These are phyloP conservation scores for Drosophila phalerata DNA, from an alignment of 2,888 invertebrate genomes.

Conservation along the genomic window DNA sequence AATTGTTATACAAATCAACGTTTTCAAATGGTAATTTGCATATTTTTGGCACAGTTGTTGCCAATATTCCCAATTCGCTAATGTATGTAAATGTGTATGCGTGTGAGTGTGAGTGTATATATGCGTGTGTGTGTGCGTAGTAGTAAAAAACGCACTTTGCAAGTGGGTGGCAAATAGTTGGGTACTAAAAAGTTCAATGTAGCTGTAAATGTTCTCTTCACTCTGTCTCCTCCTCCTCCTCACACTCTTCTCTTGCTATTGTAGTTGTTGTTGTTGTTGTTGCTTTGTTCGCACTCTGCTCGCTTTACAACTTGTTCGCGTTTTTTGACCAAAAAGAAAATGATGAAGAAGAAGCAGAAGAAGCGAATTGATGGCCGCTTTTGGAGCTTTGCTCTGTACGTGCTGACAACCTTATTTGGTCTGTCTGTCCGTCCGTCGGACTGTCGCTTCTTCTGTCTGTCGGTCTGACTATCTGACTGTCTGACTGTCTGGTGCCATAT, in stretches of 20 bases:
- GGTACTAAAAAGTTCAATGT: constrained; percentile 76
- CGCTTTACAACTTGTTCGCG: constrained; percentile 79
- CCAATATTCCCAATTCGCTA: constrained; percentile 35
- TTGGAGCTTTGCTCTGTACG: constrained; percentile 62
- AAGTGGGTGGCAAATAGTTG: constrained; percentile 69
- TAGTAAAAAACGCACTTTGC: constrained; percentile 81
- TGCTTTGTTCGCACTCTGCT: constrained; percentile 75
- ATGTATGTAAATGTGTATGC: constrained; percentile 14
- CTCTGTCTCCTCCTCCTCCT: constrained; percentile 26
- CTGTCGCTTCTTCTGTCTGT: constrained; percentile 33
- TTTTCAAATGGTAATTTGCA: constrained; percentile 76
- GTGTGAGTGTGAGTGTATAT: constrained; percentile 26
- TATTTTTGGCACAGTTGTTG: constrained; percentile 78
- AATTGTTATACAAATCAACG: constrained; percentile 44
- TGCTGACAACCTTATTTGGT: constrained; percentile 73
- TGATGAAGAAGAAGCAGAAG: constrained; percentile 25
- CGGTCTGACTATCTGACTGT: constrained; percentile 39
- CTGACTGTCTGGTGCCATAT: constrained; percentile 67
- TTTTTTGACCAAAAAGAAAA: constrained; percentile 72
- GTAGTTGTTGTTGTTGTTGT: constrained; percentile 25
- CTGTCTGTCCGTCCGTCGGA: constrained; percentile 34
- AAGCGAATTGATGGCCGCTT: constrained; percentile 64
- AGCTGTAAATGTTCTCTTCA: constrained; percentile 71
- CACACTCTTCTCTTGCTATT: constrained; percentile 31
- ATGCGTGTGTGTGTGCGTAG: constrained; percentile 65